Evolutionary conservation across 2,797 vertebrate species (phyloP), one percentile per base, ranked within the genome.

Genomic region (Tenualosa thibaudeaui): DNA sequence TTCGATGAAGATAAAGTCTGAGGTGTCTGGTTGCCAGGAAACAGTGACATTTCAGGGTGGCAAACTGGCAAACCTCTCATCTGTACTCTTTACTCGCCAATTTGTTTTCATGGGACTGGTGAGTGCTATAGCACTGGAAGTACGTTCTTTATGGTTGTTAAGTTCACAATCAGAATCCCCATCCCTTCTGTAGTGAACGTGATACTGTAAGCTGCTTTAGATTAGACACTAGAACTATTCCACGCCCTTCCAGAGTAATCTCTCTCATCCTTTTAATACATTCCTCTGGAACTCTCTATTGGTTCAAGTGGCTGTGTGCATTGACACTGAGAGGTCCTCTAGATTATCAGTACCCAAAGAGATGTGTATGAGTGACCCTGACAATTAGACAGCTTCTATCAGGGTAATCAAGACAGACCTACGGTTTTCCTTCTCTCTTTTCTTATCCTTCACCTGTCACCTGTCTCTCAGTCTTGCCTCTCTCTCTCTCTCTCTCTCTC

Each of bases 1-100:
- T 89, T 85, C 87, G 89, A 75, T 91, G 87, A 88, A 90, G 89
- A 91, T 91, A 86, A 91, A 92, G 83, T 90, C 85, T 50, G 84
- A 87, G 86, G 89, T 88, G 87, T 92, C 89, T 81, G 86, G 88
- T 91, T 91, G 89, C 92, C 87, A 84, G 89, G 89, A 90, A 88
- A 91, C 86, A 50, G 26, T 81, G 85, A 86, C 65, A 60, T 86
- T 83, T 86, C 84, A 78, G 71, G 71, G 40, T 78, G 71, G 81
- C 46, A 87, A 50, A 49, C 65, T 62, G 89, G 90, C 91, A 92
- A 92, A 92, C 78, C 19, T 90, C 89, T 88, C 53, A 90, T 9
- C 49, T 85, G 84, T 37, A 84, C 84, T 84, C 83, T 89, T 93
- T 31, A 31, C 31, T 46, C 46, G 91, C 91, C 91, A 91, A 87